Percentiles rank a stretch among this genome's conserved stretches.
phyloP scores from a whole-genome alignment of 2,797 vertebrate species.

The Microcaecilia unicolor region DNA sequence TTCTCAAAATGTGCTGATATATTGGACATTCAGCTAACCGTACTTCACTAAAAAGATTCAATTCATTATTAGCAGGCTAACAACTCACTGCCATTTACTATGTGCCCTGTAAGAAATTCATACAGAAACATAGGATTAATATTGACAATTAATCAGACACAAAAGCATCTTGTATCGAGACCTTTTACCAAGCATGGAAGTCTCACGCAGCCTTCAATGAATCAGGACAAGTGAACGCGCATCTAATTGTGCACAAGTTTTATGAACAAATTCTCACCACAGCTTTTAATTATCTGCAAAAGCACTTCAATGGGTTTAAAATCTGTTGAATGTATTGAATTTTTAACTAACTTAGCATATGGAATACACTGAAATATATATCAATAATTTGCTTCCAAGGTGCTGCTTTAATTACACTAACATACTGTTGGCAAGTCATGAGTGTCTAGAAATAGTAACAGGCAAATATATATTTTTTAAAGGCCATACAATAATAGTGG shows the following conservation, averaged over 20 bases:
- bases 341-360: slow-evolving; percentile 42
- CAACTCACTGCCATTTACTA: slow-evolving; percentile 44
- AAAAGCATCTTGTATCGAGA: slow-evolving; percentile 56
- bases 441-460: slow-evolving; percentile 34
- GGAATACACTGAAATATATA: slow-evolving; percentile 55
- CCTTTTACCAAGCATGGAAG: slow-evolving; percentile 42
- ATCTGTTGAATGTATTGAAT: slow-evolving; percentile 39
- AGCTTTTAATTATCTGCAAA: slow-evolving; percentile 58
- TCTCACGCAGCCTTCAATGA: slow-evolving; percentile 46
- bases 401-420: slow-evolving; percentile 53
- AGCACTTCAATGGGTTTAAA: slow-evolving; percentile 35
- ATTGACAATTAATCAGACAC: slow-evolving; percentile 64
- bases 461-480: too few species aligned
- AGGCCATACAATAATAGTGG: too few species aligned
- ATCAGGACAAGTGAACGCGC: slow-evolving; percentile 52
- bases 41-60: slow-evolving; percentile 4
- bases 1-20: slow-evolving; percentile 6
- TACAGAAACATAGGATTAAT: slow-evolving; percentile 56
- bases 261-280: slow-evolving; percentile 55
- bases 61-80: too few species aligned
- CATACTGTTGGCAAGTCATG: slow-evolving; percentile 41
- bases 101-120: slow-evolving; percentile 54
- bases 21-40: not conserved
- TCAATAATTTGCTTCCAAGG: slow-evolving; percentile 47
- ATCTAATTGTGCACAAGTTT: slow-evolving; percentile 55